A percentile compares a stretch with the other conserved stretches of the same genome.
These are phyloP conservation scores for Isoperla grammatica DNA, from an alignment of 2,888 invertebrate genomes.

Conservation along the genomic window DNA sequence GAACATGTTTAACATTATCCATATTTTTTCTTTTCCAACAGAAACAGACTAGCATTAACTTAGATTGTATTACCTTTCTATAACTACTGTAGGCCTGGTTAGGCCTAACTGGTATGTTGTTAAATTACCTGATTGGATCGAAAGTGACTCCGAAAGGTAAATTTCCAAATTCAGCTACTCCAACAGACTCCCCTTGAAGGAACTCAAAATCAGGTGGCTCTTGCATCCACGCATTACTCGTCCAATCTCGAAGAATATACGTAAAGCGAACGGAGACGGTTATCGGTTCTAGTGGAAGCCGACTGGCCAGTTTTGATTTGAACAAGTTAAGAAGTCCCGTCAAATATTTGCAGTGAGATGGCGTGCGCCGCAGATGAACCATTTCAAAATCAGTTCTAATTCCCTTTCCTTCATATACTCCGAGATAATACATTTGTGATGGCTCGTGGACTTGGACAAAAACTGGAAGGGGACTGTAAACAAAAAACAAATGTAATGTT, in stretches of 20 bases:
- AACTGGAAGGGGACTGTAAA: slow-evolving; percentile 65
- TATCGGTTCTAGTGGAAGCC: slow-evolving; percentile 54
- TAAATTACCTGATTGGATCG: slow-evolving; percentile 64
- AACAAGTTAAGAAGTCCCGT: slow-evolving; percentile 78
- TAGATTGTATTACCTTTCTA: too few species aligned
- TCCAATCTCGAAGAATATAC: slow-evolving; percentile 60
- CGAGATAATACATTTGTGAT: slow-evolving; percentile 70
- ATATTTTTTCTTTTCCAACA: too few species aligned
- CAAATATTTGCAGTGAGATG: slow-evolving; percentile 75
- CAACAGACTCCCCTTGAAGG: slow-evolving; percentile 50
- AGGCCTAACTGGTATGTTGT: too few species aligned
- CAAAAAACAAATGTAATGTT: slow-evolving; percentile 20
- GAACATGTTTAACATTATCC: too few species aligned
- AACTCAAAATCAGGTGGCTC: slow-evolving; percentile 52
- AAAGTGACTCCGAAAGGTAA: slow-evolving; percentile 82
- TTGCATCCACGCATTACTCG: slow-evolving; percentile 55
- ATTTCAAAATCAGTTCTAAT: slow-evolving; percentile 82
- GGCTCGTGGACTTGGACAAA: slow-evolving; percentile 81
- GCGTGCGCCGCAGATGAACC: slow-evolving; percentile 75
- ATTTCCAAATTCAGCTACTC: slow-evolving; percentile 48
- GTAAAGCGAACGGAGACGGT: slow-evolving; percentile 69
- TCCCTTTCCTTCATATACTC: slow-evolving; percentile 71
- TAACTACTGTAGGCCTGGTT: too few species aligned
- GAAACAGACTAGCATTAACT: too few species aligned
- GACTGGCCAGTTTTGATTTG: slow-evolving; percentile 72